Base-by-base conservation (phyloP, 2,888 invertebrate genomes). In the Microctonus aethiopoides region DNA sequence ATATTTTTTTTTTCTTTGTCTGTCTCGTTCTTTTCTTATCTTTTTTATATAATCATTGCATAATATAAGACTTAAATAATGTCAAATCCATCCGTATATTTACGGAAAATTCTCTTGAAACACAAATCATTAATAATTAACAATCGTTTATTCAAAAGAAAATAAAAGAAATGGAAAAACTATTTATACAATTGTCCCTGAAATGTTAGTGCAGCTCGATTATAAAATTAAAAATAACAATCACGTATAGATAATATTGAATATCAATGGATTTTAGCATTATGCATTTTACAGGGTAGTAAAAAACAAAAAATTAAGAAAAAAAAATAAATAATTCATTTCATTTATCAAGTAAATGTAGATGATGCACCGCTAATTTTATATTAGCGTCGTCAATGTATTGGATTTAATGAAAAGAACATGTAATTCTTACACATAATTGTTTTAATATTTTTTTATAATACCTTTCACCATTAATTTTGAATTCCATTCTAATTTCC, bases 211-310 rank as follows among this genome's bases (percentile, higher is more conserved):
- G 74, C 77, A 77, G 76, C 79, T 78, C 74, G 76, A 74, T 73
- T 76, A 76, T 74, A 74, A 75, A 76, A 46, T 62, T 64, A 67
- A 60, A 69, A 73, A 72, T 71, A 66, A 76, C 76, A 77, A 78
- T 78, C 77, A 78, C 77, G 69, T 75, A 77, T 78, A 78, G 71
- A 74, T 74, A 46, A 77, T 76, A 77, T 75, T 75, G 71, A 77
- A 77, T 81, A 79, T 81, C 78, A 77, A 80, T 81, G 77, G 79
- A 82, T 80, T 81, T 80, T 80, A 79, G 80, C 71, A 83, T 80
- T 80, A 83, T 77, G 81, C 83, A 83, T 83, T 81, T 82, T 80
- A 84, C 83, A 84, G 83, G 83, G 83, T 84, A 83, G 84, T 81
- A 82, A 83, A 76, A 77, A 78, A 29, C 29, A 29, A 29, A 29